Evolutionary conservation across 2,888 invertebrate species (phyloP), one percentile per base, ranked within the genome.

Genomic region (Acleris sparsana): DNA sequence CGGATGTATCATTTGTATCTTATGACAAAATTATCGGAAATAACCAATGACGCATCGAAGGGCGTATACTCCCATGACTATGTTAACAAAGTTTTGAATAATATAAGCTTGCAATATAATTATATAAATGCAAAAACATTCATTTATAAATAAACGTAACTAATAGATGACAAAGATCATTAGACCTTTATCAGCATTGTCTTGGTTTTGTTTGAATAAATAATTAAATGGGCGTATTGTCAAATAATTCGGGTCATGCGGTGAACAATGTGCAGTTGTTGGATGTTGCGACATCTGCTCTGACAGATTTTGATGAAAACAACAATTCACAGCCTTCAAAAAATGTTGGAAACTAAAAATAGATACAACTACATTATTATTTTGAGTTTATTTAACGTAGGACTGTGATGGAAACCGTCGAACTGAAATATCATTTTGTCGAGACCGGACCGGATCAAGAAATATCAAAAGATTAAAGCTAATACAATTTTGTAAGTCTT

Each of bases 141-240:
- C 2, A 16, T 11, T 33, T 11, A 33, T 33, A 33, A 11, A 33
- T 11, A 13, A 33, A 33, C 11, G 2, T 13, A 13, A 39, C 13
- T 39, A 39, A 39, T 39, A 39, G 39, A 39, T 39, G 13, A 39
- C 13, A 39, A 39, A 39, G 9, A 33, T 33, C 9, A 7, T 33
- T 9, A 33, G 9, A 33, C 0, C 33, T 33, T 9, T 29, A n/a
- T 25, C 22, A n/a, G 22, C 44, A 57, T 52, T 52, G 52, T 52
- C 51, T 17, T 55, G 44, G 20, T 56, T 33, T 62, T 11, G 22
- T 44, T 43, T 55, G 43, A 25, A 44, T 58, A 18, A 22, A 11
- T 78, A 68, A 80, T 77, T 77, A 74, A 72, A 67, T 68, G 66
- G 39, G 52, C 39, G 43, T 51, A 59, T 57, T 51, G 53, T 44